Evolutionary conservation across 2,888 invertebrate species (phyloP), one percentile per base, ranked within the genome.

Genomic region (Elegia similella): DNA sequence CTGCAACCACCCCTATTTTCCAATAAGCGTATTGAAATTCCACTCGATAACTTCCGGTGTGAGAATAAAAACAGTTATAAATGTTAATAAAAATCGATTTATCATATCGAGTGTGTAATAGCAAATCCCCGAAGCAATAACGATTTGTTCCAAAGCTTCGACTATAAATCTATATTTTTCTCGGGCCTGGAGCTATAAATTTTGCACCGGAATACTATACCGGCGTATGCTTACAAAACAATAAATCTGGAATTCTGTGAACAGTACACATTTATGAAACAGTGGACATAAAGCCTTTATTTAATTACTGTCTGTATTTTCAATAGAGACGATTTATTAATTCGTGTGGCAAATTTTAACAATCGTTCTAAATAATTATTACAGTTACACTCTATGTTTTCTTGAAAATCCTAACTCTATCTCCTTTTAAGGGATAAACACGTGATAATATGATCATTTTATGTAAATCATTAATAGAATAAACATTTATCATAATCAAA

Each of bases 111-210:
- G 42, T 48, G 48, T 48, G 56, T 56, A 56, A 56, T 48, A 56
- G 48, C 68, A 66, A 64, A 66, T 67, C 65, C 60, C 69, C 66
- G 70, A 75, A 72, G 71, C 76, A 79, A 78, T 79, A 80, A 79
- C 77, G 64, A 78, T 80, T 80, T 82, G 78, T 82, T 76, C 73
- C 76, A 72, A 77, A 76, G 69, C 72, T 70, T 56, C 61, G 58
- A 73, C 77, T 75, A 82, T 84, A 84, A 83, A 82, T 82, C 78
- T 75, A 82, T 84, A 84, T 86, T 85, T 85, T 86, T 83, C 82
- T 80, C 79, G 72, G 63, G 80, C 76, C 80, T 76, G 72, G 72
- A 72, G 80, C 81, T 66, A 85, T 86, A 86, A 87, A 86, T 86
- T 79, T 70, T 69, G 72, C 73, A 74, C 73, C 72, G 77, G 75